Evolutionary conservation across 2,888 invertebrate genomes (phyloP), one percentile per base, ranked within the genome.

Genomic region (Eupsilia transversa): DNA sequence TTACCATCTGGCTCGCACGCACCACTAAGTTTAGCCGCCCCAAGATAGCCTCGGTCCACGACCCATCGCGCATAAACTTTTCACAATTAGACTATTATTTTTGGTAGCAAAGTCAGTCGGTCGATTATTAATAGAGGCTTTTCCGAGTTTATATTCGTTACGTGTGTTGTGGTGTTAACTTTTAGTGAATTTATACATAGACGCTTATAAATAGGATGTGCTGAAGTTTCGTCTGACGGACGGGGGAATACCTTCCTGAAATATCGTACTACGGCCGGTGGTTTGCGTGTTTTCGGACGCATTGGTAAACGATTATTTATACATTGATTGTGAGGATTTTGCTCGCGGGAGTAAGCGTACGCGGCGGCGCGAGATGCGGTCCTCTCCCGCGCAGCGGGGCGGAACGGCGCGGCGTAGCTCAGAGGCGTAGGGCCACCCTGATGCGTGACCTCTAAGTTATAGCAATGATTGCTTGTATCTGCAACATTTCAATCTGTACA

Each of bases 1-100:
- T 96, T 96, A 96, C 96, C 95, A 95, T 95, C 96, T 95, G 95
- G 94, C 96, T 94, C 94, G 92, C 91, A 94, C 95, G 94, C 96
- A 95, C 96, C 96, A 96, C 96, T 96, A 96, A 96, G 96, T 96
- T 95, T 96, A 96, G 96, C 96, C 94, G 95, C 96, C 96, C 95
- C 96, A 96, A 96, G 96, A 96, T 96, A 96, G 96, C 96, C 93
- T 92, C 96, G 96, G 96, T 96, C 96, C 96, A 95, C 96, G 96
- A 96, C 95, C 96, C 96, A 96, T 96, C 96, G 94, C 95, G 95
- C 96, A 96, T 96, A 96, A 96, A 96, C 96, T 96, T 96, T 96
- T 96, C 96, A 96, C 96, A 96, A 96, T 96, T 96, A 96, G 96
- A 96, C 96, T 96, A 96, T 96, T 96, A 96, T 96, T 96, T 96